Conservation (phyloP, 2,113 vertebrate genomes). For the Brachypodius melanocephalos region DNA sequence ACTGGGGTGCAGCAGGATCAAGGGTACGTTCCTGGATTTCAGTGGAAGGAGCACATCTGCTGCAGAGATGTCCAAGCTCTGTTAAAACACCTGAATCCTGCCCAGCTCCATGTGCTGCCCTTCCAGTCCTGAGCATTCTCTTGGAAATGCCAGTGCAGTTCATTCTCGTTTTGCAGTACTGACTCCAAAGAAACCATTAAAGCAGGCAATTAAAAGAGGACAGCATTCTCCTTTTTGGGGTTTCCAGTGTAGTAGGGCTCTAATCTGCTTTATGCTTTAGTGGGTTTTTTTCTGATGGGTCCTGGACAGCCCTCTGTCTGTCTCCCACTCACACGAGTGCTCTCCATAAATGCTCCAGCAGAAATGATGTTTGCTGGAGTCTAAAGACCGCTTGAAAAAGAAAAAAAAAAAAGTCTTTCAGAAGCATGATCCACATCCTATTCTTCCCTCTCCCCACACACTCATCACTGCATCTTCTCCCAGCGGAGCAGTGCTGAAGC, state of each 20-base stretch:
- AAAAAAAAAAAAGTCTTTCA: not conserved
- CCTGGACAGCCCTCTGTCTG: not conserved
- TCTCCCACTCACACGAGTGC: not conserved
- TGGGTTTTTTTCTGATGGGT: not conserved
- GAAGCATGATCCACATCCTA: constrained; percentile 34
- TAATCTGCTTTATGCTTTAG: not conserved
- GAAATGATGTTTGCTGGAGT: not conserved
- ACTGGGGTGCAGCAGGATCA: not conserved
- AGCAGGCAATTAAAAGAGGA: not conserved
- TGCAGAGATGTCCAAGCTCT: not conserved
- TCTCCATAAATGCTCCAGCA: not conserved
- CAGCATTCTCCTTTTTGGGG: not conserved
- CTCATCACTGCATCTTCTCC: constrained; percentile 14
- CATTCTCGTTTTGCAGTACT: not conserved
- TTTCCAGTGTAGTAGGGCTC: not conserved
- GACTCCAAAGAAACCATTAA: not conserved
- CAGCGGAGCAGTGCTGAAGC: constrained; percentile 3
- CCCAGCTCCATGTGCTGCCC: not conserved
- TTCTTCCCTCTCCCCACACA: constrained; percentile 48
- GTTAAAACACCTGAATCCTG: not conserved
- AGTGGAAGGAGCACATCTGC: not conserved
- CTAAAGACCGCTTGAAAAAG: not conserved
- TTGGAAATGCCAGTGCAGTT: not conserved
- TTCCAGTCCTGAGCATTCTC: not conserved
- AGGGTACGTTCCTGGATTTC: not conserved